Evolutionary conservation across 2,888 invertebrate species (phyloP).

Genomic region (Anodontia alba): DNA sequence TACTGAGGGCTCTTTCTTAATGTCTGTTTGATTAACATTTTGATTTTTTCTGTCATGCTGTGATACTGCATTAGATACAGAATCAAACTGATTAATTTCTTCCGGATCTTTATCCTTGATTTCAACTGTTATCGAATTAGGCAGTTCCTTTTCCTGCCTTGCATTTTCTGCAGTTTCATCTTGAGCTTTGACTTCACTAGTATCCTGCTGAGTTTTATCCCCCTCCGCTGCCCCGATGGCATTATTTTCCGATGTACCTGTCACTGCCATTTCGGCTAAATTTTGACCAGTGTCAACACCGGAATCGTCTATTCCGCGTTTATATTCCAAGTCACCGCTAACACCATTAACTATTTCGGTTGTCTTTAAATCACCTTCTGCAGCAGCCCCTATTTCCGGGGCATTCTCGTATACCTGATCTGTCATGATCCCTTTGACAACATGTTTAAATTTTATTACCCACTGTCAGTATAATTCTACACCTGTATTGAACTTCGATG

Average conservation of each 20-base stretch:
- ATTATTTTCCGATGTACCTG: slow-evolving; percentile 1
- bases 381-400: slow-evolving; percentile 38
- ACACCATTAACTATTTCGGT: slow-evolving; percentile 11
- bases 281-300: slow-evolving; percentile 7
- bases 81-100: slow-evolving; percentile 74
- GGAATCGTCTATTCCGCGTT: neutral
- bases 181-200: neutral
- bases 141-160: slow-evolving; percentile 6
- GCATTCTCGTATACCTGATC: slow-evolving; percentile 19
- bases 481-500: slow-evolving; percentile 40
- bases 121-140: slow-evolving; percentile 44
- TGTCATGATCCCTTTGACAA: slow-evolving; percentile 23
- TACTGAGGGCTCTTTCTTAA: slow-evolving; percentile 9
- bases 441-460: slow-evolving; percentile 34
- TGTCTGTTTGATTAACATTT: slow-evolving; percentile 20
- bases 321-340: neutral
- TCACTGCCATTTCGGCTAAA: slow-evolving; percentile 28
- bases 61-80: slow-evolving; percentile 71
- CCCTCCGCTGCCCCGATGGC: slow-evolving; percentile 29
- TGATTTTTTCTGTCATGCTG: slow-evolving; percentile 57
- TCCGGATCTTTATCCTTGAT: slow-evolving; percentile 64
- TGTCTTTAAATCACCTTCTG: slow-evolving; percentile 16
- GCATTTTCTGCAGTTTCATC: neutral
- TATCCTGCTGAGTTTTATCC: neutral
- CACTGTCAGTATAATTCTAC: slow-evolving; percentile 37